phyloP scores from a whole-genome alignment of 2,797 vertebrate species.

The Gymnocypris eckloni region DNA sequence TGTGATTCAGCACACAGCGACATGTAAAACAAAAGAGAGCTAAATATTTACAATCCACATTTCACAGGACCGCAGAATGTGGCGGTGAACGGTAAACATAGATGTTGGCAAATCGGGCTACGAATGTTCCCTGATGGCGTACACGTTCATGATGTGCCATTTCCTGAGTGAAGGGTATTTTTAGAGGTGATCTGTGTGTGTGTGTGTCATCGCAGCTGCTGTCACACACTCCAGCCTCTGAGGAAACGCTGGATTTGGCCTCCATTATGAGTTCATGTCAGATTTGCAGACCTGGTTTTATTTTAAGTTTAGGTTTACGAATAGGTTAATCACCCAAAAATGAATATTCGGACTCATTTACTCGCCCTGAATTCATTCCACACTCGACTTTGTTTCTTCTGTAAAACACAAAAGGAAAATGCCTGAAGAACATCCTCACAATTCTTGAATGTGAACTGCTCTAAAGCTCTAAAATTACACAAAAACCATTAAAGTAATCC shows the following conservation, averaged over 20 bases:
- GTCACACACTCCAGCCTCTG: conserved; percentile 9
- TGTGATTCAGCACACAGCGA: background rate
- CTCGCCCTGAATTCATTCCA: background rate
- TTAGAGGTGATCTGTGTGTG: conserved; percentile 46
- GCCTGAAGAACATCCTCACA: background rate
- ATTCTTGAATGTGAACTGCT: background rate
- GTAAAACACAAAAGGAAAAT: background rate
- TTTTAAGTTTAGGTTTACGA: background rate
- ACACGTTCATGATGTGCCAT: conserved; percentile 8
- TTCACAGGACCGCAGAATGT: background rate
- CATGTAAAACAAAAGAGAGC: background rate
- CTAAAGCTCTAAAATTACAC: background rate
- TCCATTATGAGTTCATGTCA: background rate
- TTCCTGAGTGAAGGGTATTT: conserved; percentile 52
- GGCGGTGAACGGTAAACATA: background rate
- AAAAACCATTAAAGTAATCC: background rate
- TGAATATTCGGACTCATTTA: background rate
- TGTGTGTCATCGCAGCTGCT: conserved; percentile 47
- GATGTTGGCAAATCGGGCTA: background rate
- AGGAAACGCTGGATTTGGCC: conserved; percentile 2
- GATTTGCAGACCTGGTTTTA: background rate
- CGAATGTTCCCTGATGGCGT: background rate
- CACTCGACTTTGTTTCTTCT: background rate
- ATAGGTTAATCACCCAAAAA: background rate
- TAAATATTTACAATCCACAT: conserved; percentile 4